phyloP scores from a whole-genome alignment of 2,888 invertebrate species.

The Apodemia hepburni region DNA sequence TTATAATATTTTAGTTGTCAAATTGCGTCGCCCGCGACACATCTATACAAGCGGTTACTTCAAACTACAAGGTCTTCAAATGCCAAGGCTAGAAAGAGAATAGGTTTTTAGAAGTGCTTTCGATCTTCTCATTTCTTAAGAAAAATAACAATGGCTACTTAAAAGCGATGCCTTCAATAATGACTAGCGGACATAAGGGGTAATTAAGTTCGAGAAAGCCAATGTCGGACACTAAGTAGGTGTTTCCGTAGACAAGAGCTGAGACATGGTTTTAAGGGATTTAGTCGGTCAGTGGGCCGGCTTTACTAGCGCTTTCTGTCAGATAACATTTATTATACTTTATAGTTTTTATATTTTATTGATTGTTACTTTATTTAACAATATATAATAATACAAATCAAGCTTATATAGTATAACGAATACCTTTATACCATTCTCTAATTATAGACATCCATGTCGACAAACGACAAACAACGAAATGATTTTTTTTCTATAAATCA shows the following conservation, averaged over 20 bases:
- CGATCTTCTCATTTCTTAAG: conserved; percentile 1
- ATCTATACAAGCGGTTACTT: not conserved
- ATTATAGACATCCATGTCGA: too few species aligned
- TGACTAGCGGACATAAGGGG: conserved; percentile 34
- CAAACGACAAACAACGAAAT: too few species aligned
- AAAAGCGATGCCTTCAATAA: conserved; percentile 15
- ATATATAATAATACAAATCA: not conserved
- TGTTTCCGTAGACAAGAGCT: conserved; percentile 48
- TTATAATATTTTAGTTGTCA: too few species aligned
- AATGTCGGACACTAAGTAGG: conserved; percentile 44
- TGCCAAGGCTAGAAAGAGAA: not conserved
- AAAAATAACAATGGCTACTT: conserved; percentile 11
- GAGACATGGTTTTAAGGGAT: conserved; percentile 48
- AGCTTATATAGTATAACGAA: too few species aligned
- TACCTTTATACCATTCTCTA: too few species aligned
- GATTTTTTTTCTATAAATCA: too few species aligned
- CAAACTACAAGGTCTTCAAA: not conserved
- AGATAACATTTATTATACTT: conserved; percentile 16
- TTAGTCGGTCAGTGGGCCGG: conserved; percentile 62
- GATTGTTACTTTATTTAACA: not conserved
- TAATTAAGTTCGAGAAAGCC: conserved; percentile 58
- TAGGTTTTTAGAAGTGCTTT: not conserved
- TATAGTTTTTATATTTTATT: conserved; percentile 6
- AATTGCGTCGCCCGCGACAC: too few species aligned
- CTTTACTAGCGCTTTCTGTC: conserved; percentile 23